Evolutionary conservation across 2,797 vertebrate species (phyloP).

Genomic region (Lepilemur septentrionalis): DNA sequence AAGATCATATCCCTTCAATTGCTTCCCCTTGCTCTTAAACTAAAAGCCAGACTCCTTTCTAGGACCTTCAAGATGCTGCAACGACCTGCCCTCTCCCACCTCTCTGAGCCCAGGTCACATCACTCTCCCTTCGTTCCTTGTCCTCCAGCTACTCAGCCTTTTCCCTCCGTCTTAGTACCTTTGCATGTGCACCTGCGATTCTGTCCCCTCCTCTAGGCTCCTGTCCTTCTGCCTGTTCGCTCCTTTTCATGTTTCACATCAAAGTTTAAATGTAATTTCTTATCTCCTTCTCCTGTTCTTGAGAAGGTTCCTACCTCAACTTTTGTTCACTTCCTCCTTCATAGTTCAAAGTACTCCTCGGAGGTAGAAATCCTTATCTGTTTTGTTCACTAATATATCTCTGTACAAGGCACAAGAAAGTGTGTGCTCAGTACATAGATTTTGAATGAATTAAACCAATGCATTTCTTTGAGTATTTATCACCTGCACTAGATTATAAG

Average conservation of each 20-base stretch:
- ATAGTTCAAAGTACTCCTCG: not conserved
- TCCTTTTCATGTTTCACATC: not conserved
- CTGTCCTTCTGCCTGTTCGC: not conserved
- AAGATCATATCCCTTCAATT: not conserved
- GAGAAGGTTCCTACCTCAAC: not conserved
- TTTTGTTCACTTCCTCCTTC: not conserved
- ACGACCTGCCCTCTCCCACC: fast-evolving
- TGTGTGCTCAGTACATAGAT: not conserved
- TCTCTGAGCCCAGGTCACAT: not conserved
- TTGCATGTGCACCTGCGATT: fast-evolving
- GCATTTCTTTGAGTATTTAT: not conserved
- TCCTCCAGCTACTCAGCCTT: not conserved
- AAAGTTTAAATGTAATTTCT: not conserved
- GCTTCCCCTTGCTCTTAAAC: not conserved
- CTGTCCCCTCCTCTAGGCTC: not conserved
- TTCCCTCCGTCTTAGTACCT: fast-evolving
- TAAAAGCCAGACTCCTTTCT: not conserved
- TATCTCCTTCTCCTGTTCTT: not conserved
- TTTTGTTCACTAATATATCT: not conserved
- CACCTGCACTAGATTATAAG: not conserved
- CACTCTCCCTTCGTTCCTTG: not conserved
- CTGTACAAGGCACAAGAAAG: not conserved
- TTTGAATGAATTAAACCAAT: not conserved
- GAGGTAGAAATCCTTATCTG: not conserved
- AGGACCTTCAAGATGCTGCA: not conserved